A percentile compares a stretch with the other conserved stretches of the same genome.
phyloP scores from a whole-genome alignment of 2,797 vertebrate species.

The Somateria mollissima region DNA sequence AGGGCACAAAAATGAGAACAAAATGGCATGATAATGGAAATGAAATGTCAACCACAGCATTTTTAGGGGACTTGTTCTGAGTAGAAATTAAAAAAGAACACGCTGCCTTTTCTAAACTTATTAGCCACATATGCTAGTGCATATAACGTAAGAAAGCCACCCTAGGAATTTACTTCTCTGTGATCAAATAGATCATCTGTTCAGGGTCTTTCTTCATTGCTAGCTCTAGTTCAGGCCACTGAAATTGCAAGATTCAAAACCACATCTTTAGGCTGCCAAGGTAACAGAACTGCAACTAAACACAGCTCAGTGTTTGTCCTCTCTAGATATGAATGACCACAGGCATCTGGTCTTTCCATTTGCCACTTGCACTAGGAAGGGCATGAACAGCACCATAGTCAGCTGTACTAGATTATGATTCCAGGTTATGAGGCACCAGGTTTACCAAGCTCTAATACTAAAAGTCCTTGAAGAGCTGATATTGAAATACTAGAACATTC shows the following conservation, averaged over 20 bases:
- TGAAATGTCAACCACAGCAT: neutral
- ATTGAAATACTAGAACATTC: neutral
- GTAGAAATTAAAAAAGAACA: neutral
- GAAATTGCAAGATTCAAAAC: neutral
- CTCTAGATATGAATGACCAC: rapidly evolving
- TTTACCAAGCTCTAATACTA: neutral
- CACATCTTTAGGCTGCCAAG: neutral
- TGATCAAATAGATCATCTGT: neutral
- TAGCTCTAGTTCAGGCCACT: neutral
- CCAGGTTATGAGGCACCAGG: neutral
- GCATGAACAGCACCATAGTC: neutral
- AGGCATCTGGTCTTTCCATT: neutral
- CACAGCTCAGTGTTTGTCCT: rapidly evolving
- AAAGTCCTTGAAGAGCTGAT: neutral
- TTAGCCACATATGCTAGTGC: neutral
- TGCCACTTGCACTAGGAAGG: neutral
- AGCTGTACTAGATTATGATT: neutral
- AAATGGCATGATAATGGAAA: neutral
- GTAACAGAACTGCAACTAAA: neutral
- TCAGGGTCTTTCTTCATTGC: neutral
- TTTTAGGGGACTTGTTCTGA: neutral
- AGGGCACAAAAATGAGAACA: neutral
- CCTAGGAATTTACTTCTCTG: neutral
- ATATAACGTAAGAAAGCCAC: neutral
- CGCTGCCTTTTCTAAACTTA: neutral